Conservation (phyloP, 1,140 invertebrate species). For the Battus philenor region DNA sequence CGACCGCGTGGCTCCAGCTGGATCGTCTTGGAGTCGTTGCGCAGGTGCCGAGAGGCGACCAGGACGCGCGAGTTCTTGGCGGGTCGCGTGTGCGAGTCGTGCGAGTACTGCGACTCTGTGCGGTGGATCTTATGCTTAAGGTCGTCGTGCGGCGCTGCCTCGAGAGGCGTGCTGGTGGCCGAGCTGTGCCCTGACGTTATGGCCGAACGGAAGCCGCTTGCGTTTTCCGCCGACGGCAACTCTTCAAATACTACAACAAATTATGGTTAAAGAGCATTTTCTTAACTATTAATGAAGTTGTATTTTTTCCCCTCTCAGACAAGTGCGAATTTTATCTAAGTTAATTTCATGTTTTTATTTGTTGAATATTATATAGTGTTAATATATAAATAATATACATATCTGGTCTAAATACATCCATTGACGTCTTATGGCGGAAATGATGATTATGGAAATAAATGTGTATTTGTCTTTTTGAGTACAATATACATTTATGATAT, state of each 20-base stretch:
- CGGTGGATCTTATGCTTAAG: slow-evolving; percentile 45
- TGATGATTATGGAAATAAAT: no score
- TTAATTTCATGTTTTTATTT: no score
- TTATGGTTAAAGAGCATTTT: no score
- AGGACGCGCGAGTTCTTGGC: slow-evolving; percentile 63
- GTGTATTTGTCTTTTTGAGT: no score
- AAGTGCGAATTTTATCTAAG: no score
- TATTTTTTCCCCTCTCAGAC: no score
- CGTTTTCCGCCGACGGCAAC: slow-evolving; percentile 73
- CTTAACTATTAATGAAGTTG: no score
- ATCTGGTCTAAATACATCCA: no score
- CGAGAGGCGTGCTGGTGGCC: slow-evolving; percentile 58
- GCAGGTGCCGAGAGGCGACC: slow-evolving; percentile 75
- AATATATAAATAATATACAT: no score
- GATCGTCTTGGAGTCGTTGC: slow-evolving; percentile 78
- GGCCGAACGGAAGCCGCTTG: slow-evolving; percentile 63
- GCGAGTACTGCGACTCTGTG: slow-evolving; percentile 69
- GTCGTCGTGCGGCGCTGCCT: slow-evolving; percentile 26
- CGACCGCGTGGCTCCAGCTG: slow-evolving; percentile 74
- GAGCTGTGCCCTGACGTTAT: slow-evolving; percentile 62
- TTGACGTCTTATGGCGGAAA: no score
- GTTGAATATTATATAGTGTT: no score
- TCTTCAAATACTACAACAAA: slow-evolving; percentile 80
- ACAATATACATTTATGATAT: no score
- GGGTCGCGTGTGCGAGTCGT: slow-evolving; percentile 44